Evolutionary conservation across 2,888 invertebrate genomes (phyloP).

Genomic region (Papilio gigon): DNA sequence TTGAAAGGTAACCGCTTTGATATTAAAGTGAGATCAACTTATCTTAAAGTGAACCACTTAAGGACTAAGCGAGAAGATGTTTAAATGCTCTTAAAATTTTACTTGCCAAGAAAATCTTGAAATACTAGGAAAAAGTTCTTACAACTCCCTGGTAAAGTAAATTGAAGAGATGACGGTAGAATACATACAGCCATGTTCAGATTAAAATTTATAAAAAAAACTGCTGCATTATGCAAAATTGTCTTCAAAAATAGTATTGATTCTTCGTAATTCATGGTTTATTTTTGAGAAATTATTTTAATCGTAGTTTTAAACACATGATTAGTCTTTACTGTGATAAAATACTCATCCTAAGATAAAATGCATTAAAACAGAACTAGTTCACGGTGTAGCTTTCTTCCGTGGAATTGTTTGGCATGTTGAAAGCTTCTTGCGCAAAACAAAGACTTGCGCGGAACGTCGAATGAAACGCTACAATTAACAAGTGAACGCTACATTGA

Average conservation of each 20-base stretch:
- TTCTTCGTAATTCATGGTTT: no score
- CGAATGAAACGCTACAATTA: constrained; percentile 30
- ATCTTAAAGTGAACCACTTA: neutral
- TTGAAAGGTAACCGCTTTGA: neutral
- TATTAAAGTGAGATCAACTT: neutral
- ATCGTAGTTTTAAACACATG: no score
- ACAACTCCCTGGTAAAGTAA: no score
- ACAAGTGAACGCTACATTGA: constrained; percentile 25
- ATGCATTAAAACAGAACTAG: constrained; percentile 15
- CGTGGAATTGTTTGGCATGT: constrained; percentile 22
- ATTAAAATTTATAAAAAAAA: no score
- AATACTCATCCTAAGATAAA: constrained; percentile 13
- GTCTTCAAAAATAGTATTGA: no score
- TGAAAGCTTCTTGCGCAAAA: constrained; percentile 11
- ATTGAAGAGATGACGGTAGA: no score
- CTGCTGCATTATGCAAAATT: no score
- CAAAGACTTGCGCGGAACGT: constrained; percentile 8
- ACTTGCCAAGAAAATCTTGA: neutral
- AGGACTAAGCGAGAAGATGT: neutral
- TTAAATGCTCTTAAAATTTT: neutral
- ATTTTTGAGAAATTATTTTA: no score
- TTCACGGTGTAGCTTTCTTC: neutral
- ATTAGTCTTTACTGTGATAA: neutral
- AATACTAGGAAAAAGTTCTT: no score
- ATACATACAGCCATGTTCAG: no score